Base-by-base conservation (phyloP, 2,113 vertebrate genomes). In the Laticauda colubrina region DNA sequence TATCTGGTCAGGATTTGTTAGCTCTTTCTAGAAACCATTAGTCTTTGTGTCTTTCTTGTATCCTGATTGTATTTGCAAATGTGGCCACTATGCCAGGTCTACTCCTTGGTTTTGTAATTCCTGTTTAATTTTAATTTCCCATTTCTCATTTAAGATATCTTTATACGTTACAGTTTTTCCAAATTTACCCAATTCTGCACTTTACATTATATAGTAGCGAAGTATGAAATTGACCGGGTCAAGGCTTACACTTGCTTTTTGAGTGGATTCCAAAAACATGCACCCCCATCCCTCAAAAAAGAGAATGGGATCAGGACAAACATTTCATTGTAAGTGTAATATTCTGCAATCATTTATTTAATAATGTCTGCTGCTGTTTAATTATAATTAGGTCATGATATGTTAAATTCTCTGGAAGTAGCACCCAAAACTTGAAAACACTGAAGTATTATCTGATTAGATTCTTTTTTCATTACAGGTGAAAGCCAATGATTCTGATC, bases 401-500 rank as follows among this genome's bases (percentile, higher is more conserved):
- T 39, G 43, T 81, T 81, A 39, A 81, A 81, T 81, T 43, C 6
- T 20, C 15, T 21, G 34, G 18, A 81, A 81, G 34, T 81, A 81
- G 75, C 18, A 39, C 18, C 34, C 34, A 81, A 81, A 39, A 20
- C 34, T 3, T 81, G 75, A 81, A 81, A 81, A 6, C 18, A 39
- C 2, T 81, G 15, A 75, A 39, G n/a, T 39, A 39, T 39, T 1
- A 90, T 1, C 11, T 12, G 23, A 48, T 94, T 26, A 96, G 21
- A 0, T 90, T 92, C 81, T 85, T 86, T 93, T 18, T 95, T 85
- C 48, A 90, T 93, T 54, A 0, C 87, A 99, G 99, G 99, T 99
- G 90, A 98, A 98, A 96, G 99, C 99, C 95, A 99, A 98, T 0
- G 99, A 99, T 39, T 99, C 98, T 0, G 99, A 99, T 96, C 98